These are phyloP conservation scores for Drosophila affinis DNA, from an alignment of 2,888 invertebrate genomes.

Conservation along the genomic window DNA sequence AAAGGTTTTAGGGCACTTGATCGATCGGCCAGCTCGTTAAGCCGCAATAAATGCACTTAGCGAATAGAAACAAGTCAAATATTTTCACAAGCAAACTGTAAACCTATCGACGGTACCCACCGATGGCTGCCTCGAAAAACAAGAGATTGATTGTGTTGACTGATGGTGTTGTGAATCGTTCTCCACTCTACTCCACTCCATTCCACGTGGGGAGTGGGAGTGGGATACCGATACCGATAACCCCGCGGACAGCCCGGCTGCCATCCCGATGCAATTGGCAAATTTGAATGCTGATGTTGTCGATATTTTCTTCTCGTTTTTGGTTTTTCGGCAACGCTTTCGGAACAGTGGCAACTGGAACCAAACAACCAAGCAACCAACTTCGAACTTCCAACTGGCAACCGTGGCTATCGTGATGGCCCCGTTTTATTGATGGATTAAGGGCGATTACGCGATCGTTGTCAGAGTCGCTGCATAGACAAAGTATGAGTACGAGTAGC, in stretches of 20 bases:
- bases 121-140: background rate
- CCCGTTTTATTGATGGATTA: conserved; percentile 83
- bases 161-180: conserved; percentile 66
- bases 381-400: conserved; percentile 54
- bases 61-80: conserved; percentile 72
- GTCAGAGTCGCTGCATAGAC: conserved; percentile 62
- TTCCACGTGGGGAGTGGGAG: too few relatives aligned
- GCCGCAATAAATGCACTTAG: conserved; percentile 74
- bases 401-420: conserved; percentile 80
- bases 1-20: conserved; percentile 81
- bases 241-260: too few relatives aligned
- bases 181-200: background rate
- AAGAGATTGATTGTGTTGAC: conserved; percentile 77
- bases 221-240: too few relatives aligned
- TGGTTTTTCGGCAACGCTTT: conserved; percentile 41
- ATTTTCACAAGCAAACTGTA: conserved; percentile 69
- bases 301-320: conserved; percentile 44
- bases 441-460: conserved; percentile 83
- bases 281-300: conserved; percentile 77
- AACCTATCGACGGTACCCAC: too few relatives aligned
- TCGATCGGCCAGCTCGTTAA: conserved; percentile 73
- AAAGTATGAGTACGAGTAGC: conserved; percentile 44
- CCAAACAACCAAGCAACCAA: background rate
- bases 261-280: conserved; percentile 61
- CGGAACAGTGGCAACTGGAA: background rate